phyloP scores from a whole-genome alignment of 1,140 invertebrate genomes.

The Elysia chlorotica region DNA sequence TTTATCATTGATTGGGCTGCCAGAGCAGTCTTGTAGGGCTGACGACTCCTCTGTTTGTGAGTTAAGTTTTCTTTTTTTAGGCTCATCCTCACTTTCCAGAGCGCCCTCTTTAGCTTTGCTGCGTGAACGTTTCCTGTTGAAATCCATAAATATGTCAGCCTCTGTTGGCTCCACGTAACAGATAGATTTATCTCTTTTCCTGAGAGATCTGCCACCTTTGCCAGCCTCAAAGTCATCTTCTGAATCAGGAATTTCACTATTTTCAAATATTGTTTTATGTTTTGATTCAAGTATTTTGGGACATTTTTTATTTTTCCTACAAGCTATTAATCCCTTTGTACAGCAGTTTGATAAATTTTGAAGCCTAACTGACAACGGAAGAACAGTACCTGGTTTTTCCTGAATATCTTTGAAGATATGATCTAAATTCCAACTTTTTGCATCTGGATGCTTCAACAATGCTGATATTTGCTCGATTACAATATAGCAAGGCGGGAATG shows the following conservation, averaged over 20 bases:
- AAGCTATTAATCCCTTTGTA: background rate
- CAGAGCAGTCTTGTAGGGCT: too few relatives aligned
- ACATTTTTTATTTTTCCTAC: background rate
- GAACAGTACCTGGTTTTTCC: too few relatives aligned
- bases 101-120: slow-evolving; percentile 1
- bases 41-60: too few relatives aligned
- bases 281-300: background rate
- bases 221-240: background rate
- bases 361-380: slow-evolving; percentile 1
- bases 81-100: background rate
- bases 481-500: slow-evolving; percentile 20
- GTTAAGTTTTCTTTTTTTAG: too few relatives aligned
- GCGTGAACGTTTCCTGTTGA: slow-evolving; percentile 1
- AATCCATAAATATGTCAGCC: slow-evolving; percentile 13
- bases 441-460: too few relatives aligned
- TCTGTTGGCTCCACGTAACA: slow-evolving; percentile 15
- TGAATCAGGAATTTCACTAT: background rate
- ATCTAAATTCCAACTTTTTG: too few relatives aligned
- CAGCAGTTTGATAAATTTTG: background rate
- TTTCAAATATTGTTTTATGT: slow-evolving; percentile 11
- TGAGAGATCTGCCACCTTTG: background rate
- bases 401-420: too few relatives aligned
- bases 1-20: too few relatives aligned
- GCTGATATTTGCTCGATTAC: slow-evolving; percentile 1
- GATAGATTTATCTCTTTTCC: slow-evolving; percentile 10